These are phyloP conservation scores for Solea senegalensis DNA, from an alignment of 2,113 vertebrate genomes.

Conservation along the genomic window DNA sequence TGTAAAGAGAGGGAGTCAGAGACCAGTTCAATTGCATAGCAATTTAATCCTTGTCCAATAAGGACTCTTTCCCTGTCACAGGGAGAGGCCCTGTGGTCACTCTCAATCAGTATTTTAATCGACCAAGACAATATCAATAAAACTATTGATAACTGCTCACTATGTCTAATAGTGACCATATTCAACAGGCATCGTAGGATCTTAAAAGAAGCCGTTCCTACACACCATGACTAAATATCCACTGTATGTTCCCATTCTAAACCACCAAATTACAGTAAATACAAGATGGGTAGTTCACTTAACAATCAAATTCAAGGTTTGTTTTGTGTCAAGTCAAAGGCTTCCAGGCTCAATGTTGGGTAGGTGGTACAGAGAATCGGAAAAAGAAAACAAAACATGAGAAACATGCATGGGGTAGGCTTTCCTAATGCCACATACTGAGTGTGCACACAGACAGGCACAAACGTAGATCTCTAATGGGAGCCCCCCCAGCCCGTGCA, in stretches of 20 bases:
- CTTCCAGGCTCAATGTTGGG: conserved; percentile 74
- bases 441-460: conserved; percentile 81
- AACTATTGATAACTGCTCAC: conserved; percentile 80
- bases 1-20: conserved; percentile 82
- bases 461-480: conserved; percentile 70
- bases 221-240: conserved; percentile 73
- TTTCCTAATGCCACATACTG: conserved; percentile 81
- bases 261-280: conserved; percentile 78
- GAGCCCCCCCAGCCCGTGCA: conserved; percentile 63
- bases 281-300: conserved; percentile 71
- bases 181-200: conserved; percentile 76
- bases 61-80: conserved; percentile 82
- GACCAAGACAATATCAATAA: conserved; percentile 81
- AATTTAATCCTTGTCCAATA: conserved; percentile 85
- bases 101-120: conserved; percentile 76
- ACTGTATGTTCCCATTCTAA: conserved; percentile 71
- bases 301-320: conserved; percentile 71
- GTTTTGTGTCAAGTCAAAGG: conserved; percentile 75
- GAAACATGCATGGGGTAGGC: conserved; percentile 81
- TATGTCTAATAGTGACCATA: conserved; percentile 79
- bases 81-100: conserved; percentile 80
- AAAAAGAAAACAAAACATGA: conserved; percentile 75
- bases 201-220: conserved; percentile 77
- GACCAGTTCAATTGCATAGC: conserved; percentile 87
- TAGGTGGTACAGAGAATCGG: conserved; percentile 70